Evolutionary conservation across 2,888 invertebrate species (phyloP), one percentile per base, ranked within the genome.

Genomic region (Venustoraphidia nigricollis): DNA sequence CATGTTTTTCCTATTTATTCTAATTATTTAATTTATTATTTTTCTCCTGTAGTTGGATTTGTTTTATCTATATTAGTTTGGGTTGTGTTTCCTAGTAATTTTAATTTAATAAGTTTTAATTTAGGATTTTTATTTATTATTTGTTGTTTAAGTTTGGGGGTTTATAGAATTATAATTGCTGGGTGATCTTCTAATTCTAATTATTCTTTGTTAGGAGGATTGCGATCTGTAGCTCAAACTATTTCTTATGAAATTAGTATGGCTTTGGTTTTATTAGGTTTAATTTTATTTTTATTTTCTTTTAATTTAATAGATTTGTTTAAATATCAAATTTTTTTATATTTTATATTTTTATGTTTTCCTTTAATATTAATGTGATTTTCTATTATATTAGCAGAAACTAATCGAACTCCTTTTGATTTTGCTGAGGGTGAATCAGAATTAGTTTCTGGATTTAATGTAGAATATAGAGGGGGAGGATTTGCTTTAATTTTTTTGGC

Each of bases 341-440:
- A 75, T 62, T 73, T 76, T 68, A 47, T 77, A 55, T 59, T 73
- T 64, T 56, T 77, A 52, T 69, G 70, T 61, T 64, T 75, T 55
- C 76, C 76, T 58, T 68, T 80, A 62, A 55, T 55, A 34, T 62
- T 78, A 58, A 67, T 75, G 60, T 77, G 77, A 58, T 62, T 79
- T 58, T 68, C 72, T 54, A 76, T 77, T 44, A 72, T 70, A 56
- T 73, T 82, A 62, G 81, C 81, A 8, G 81, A 83, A 64, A 77
- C 78, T 60, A 83, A 82, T 74, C 81, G 81, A 0, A 79, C 79
- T 57, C 81, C 81, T 40, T 83, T 82, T 80, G 81, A 85, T 78
- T 83, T 85, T 76, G 77, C 81, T 46, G 84, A 85, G 48, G 82
- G 83, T 0, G 84, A 85, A 57, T 83, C 81, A 51, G 84, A 86